Conservation (phyloP, 2,113 vertebrate species). For the Ammodytes dubius region DNA sequence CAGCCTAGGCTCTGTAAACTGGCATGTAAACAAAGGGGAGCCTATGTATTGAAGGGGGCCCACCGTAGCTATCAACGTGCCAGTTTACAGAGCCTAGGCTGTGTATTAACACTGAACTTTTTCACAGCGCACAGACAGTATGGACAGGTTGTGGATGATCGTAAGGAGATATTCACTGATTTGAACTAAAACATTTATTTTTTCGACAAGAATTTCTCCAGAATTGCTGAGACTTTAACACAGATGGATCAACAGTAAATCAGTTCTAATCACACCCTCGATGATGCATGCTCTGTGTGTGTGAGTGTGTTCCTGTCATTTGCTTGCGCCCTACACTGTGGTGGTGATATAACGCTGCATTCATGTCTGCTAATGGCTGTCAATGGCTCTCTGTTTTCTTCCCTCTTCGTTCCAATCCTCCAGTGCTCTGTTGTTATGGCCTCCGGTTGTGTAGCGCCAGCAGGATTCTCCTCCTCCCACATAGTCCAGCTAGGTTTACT, state of each 20-base stretch:
- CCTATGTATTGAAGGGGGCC: too few relatives aligned
- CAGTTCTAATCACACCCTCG: neutral
- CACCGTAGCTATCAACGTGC: too few relatives aligned
- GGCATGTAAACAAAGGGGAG: too few relatives aligned
- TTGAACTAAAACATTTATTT: too few relatives aligned
- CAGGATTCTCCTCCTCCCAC: conserved; percentile 40
- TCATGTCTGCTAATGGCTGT: conserved; percentile 42
- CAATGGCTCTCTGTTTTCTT: conserved; percentile 32
- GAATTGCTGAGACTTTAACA: too few relatives aligned
- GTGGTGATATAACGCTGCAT: conserved; percentile 36
- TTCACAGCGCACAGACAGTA: too few relatives aligned
- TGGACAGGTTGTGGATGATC: too few relatives aligned
- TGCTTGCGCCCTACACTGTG: neutral
- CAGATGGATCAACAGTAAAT: neutral
- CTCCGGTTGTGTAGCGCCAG: conserved; percentile 34
- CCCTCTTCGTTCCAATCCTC: neutral
- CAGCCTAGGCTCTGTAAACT: too few relatives aligned
- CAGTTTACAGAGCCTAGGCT: too few relatives aligned
- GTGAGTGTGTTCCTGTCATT: conserved; percentile 28
- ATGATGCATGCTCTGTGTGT: neutral
- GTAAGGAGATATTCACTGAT: too few relatives aligned
- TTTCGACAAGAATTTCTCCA: too few relatives aligned
- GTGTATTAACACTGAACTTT: too few relatives aligned
- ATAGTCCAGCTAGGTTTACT: neutral
- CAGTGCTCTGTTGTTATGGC: conserved; percentile 15